Evolutionary conservation across 2,888 invertebrate species (phyloP), one percentile per base, ranked within the genome.

Genomic region (Tubulanus polymorphus): DNA sequence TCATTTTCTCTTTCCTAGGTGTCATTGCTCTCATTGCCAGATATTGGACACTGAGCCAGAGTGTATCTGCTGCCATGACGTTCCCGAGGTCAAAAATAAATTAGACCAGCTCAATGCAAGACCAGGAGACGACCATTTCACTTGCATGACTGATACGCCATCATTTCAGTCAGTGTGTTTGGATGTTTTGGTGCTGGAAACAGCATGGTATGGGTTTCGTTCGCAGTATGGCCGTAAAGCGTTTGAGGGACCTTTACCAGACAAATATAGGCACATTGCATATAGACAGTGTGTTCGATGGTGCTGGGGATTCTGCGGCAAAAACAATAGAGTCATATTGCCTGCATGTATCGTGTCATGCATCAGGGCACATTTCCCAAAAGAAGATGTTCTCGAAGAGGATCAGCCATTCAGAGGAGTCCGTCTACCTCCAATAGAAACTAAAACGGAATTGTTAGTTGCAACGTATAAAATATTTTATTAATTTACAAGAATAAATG

Each of bases 221-320:
- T 23, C 18, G 41, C 41, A 41, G 15, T 41, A 41, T 41, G 41
- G 41, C 18, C 18, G 41, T 23, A 41, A 41, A 15, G 41, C 41
- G 6, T 41, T 41, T 23, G 15, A 41, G 18, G 41, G 41, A 15
- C 41, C 41, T 5, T 41, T 15, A 5, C 5, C 18, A 20, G 15
- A 18, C 41, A 41, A 41, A 28, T 48, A 56, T 20, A 30, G 59
- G 18, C 55, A 56, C 25, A 53, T 48, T 3, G 50, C 53, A 1
- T 59, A 59, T 41, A 37, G 55, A 41, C 49, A 53, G 27, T 46
- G 53, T 5, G 51, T 37, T 12, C 29, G 59, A 20, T 59, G 56
- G 56, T 37, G 45, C 25, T 59, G 59, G 59, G 51, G 41, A n/a
- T 56, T 27, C 25, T 25, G 56, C 1, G 56, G 48, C 10, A 53